Base-by-base conservation (phyloP, 2,797 vertebrate genomes). In the Bryconaethiops microstoma region DNA sequence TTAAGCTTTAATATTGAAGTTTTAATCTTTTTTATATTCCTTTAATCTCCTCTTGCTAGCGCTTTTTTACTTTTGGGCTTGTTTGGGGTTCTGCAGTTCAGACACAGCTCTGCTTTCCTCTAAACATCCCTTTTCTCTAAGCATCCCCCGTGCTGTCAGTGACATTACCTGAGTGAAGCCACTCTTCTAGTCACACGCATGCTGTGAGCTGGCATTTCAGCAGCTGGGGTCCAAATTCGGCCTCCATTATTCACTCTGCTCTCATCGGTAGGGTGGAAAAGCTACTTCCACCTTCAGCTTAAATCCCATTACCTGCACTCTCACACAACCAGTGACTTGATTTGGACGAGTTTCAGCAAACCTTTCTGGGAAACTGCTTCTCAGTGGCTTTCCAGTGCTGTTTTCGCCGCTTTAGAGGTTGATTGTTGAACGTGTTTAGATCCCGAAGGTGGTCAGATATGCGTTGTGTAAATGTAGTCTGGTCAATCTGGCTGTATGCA, bases 191-290 rank as follows among this genome's bases (percentile, higher is more conserved):
- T 84, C 82, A 83, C 83, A 80, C 80, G 74, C 81, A 74, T 75
- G 81, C 81, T 84, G 79, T 10, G 77, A 57, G 75, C 59, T 87
- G 82, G 86, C 84, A 83, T 84, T 88, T 86, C 67, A 86, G 79
- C 78, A 85, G 84, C 87, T 88, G 84, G 81, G 78, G 86, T 88
- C 77, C 83, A 89, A 85, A 87, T 88, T 88, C 87, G 77, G 86
- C 75, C 79, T 86, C 62, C 62, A 76, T 76, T 69, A 80, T 83
- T 77, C 76, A 72, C 29, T 74, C 76, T 50, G 76, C 63, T 50
- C 72, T 81, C 45, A 42, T 17, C 52, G 52, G 25, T 59, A 29
- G 9, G 42, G 5, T 6, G 42, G 16, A 48, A 21, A 64, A 35
- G 67, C 67, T 14, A 45, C 78, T 62, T 62, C 78, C 40, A 5